Evolutionary conservation across 2,888 invertebrate species (phyloP), one percentile per base, ranked within the genome.

Genomic region (Lasiommata megera): DNA sequence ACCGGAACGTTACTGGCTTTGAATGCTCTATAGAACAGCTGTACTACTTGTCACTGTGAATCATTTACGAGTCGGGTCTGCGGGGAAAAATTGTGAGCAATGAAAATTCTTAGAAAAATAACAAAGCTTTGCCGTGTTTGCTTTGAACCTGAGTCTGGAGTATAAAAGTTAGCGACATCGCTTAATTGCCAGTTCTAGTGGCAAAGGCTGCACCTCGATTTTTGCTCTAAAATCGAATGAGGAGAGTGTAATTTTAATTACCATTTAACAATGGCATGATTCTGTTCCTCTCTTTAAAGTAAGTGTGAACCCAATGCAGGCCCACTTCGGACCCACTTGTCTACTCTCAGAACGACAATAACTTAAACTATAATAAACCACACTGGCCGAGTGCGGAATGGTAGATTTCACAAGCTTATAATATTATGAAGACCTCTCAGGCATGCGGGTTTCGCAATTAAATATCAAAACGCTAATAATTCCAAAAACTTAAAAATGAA

Each of bases 1-100:
- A 59, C 40, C 28, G 36, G 46, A 58, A 55, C 51, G 60, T 55
- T 56, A 58, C 61, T 58, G 55, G 54, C 58, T 61, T 55, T 61
- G 43, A 55, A 55, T 46, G 29, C 31, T 16, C 11, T 31, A 11
- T 31, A 46, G 31, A 46, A 46, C 46, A 31, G 31, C 46, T 43
- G 28, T 12, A 43, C 40, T 17, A 41, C 17, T 11, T 41, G 41
- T 23, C 43, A 43, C 28, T 43, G 12, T 12, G 12, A 43, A 43
- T 43, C 43, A 43, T 23, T 43, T 43, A 18, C 43, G 23, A 43
- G 23, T 43, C 23, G 43, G 43, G 23, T 43, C 43, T 28, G 23
- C 23, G n/a, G 18, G 12, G 12, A 23, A 43, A 28, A 43, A 43
- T 43, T 23, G 23, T 12, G 8, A 40, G 16, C 16, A 40, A 16